Base-by-base conservation (phyloP, 92 coral and sea anemone genomes). In the Pocillopora grandis region DNA sequence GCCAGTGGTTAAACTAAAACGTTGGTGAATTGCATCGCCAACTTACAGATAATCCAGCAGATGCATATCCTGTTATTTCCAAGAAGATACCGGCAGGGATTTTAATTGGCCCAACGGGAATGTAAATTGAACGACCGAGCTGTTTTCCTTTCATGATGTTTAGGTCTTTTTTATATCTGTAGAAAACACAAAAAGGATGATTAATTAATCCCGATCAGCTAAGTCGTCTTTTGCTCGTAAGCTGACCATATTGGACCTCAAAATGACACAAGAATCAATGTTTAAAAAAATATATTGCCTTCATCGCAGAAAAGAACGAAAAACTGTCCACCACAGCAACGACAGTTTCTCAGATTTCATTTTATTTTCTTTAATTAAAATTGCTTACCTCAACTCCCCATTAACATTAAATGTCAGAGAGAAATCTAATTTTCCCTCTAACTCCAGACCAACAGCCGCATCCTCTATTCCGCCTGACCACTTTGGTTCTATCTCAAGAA, bases 41-140 rank as follows among this genome's bases (percentile, higher is more conserved):
- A 66, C 73, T 79, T 79, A 79, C 84, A 27, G 84, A 64, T 2
- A 79, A 18, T 58, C 37, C 52, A 80, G 66, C 75, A 52, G 84
- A 23, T 20, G 75, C 84, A 8, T 56, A 2, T 3, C 75, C 84
- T 19, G 84, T 21, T 10, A 80, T 11, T 55, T 55, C 74, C 48
- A 80, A n/a, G 75, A 80, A 80, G 8, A 80, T 7, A 33, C 76
- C 84, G 0, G 35, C 75, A 67, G 84, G 70, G 3, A 80, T 17
- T 80, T 19, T 59, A 48, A 80, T 66, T 12, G 17, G 1, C 17
- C 84, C 84, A 55, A 80, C 18, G 36, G 75, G 84, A 56, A 80
- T 80, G 56, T 18, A 56, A 63, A 52, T 66, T 14, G 83, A 48
- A 17, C 62, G 9, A 19, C 83, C 83, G 15, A 79, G 83, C 83